Percentiles rank a stretch among this genome's conserved stretches.
These are phyloP conservation scores for Pollicipes pollicipes DNA, from an alignment of 1,140 invertebrate species.

Conservation along the genomic window DNA sequence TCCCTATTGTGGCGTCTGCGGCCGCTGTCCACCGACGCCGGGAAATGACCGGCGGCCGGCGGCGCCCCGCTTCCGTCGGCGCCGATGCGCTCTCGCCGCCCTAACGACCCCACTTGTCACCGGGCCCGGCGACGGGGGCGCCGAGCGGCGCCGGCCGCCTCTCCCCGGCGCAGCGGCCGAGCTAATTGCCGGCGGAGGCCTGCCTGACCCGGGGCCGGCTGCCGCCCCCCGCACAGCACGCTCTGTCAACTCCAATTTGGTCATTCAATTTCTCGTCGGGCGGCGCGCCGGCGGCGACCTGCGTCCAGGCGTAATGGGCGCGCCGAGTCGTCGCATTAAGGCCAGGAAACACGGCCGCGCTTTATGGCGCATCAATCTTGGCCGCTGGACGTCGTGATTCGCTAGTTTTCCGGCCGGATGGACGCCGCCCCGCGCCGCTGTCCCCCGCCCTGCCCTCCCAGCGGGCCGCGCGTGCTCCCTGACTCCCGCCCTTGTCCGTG, in stretches of 20 bases:
- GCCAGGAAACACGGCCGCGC: not conserved
- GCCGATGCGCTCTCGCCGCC: no score
- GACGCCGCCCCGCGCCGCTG: not conserved
- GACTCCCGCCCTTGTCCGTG: no score
- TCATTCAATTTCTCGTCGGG: not conserved
- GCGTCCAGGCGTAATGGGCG: constrained; percentile 8
- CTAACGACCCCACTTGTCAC: not conserved
- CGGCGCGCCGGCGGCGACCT: not conserved
- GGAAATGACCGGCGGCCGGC: no score
- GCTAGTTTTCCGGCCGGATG: not conserved
- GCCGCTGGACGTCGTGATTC: not conserved
- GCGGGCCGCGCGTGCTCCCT: no score
- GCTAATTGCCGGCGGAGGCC: no score
- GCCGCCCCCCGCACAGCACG: not conserved
- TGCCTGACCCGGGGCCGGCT: no score
- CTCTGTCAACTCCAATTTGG: constrained; percentile 1
- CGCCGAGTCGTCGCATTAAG: not conserved
- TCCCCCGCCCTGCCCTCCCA: not conserved
- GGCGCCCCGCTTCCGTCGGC: no score
- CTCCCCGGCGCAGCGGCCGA: no score
- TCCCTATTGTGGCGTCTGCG: not conserved
- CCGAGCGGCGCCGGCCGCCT: not conserved
- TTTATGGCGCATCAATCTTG: constrained; percentile 4
- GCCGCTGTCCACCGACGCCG: no score
- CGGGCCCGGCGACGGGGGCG: not conserved